Evolutionary conservation across 2,113 vertebrate species (phyloP).

Genomic region (Myrmophylax atrothorax): DNA sequence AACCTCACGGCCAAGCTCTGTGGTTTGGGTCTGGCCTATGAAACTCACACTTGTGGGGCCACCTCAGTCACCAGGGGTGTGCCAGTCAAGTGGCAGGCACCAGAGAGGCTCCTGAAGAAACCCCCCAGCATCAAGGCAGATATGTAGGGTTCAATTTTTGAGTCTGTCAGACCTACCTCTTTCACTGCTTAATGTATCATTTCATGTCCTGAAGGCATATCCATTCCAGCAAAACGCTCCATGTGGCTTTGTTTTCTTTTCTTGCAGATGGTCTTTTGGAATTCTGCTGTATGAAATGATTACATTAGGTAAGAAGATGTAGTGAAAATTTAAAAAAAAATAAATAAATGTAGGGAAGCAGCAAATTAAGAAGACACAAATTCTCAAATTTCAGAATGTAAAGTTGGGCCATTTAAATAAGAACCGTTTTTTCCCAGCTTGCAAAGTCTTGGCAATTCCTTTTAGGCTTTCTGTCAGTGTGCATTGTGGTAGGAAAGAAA

Average conservation of each 20-base stretch:
- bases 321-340: neutral
- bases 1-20: conserved; percentile 87
- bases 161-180: neutral
- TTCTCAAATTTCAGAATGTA: neutral
- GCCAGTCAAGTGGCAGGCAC: conserved; percentile 91
- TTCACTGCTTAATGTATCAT: neutral
- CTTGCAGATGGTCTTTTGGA: conserved; percentile 91
- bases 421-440: neutral
- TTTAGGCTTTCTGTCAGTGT: neutral
- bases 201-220: neutral
- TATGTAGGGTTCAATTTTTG: conserved; percentile 76
- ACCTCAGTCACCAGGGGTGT: conserved; percentile 40
- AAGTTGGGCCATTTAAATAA: neutral
- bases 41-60: conserved; percentile 56
- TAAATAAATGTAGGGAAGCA: rapidly evolving
- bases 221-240: neutral
- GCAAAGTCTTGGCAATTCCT: neutral
- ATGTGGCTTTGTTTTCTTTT: neutral
- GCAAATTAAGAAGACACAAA: neutral
- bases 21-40: conserved; percentile 83
- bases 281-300: conserved; percentile 92
- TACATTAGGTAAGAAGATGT: conserved; percentile 83
- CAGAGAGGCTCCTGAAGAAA: conserved; percentile 83
- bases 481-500: neutral
- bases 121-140: conserved; percentile 80